Conservation (phyloP, 1,140 invertebrate genomes). For the Ceratina calcarata region DNA sequence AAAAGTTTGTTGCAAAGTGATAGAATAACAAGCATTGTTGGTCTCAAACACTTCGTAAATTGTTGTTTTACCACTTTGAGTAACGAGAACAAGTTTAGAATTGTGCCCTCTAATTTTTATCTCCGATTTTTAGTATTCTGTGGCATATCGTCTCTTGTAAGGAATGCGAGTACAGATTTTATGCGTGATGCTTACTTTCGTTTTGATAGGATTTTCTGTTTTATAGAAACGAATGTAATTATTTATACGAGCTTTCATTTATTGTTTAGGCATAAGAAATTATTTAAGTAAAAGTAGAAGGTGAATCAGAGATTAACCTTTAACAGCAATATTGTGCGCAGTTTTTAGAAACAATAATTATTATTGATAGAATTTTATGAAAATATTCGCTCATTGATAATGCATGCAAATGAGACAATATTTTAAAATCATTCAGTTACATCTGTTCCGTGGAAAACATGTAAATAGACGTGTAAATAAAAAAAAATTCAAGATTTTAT, state of each 20-base stretch:
- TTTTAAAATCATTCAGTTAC: neutral
- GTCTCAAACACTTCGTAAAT: conserved; percentile 26
- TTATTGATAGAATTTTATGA: neutral
- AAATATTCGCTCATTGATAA: conserved; percentile 4
- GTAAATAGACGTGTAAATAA: neutral
- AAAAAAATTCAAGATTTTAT: neutral
- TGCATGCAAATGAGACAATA: too few species aligned
- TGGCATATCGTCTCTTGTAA: too few species aligned
- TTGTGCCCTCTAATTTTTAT: neutral
- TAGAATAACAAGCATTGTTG: neutral
- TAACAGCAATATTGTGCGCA: neutral
- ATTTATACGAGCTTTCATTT: conserved; percentile 4
- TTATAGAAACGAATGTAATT: neutral
- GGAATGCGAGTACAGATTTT: neutral
- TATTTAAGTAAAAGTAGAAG: neutral
- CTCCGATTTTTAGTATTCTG: neutral
- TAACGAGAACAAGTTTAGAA: conserved; percentile 6
- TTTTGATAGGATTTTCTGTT: neutral
- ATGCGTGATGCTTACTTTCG: neutral
- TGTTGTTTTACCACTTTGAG: conserved; percentile 29
- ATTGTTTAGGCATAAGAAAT: conserved; percentile 4
- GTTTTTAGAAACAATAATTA: neutral
- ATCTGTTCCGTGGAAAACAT: neutral
- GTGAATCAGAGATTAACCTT: neutral
- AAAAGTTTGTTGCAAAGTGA: neutral